These are phyloP conservation scores for Silurus aristotelis DNA, from an alignment of 2,797 vertebrate genomes.

Conservation along the genomic window DNA sequence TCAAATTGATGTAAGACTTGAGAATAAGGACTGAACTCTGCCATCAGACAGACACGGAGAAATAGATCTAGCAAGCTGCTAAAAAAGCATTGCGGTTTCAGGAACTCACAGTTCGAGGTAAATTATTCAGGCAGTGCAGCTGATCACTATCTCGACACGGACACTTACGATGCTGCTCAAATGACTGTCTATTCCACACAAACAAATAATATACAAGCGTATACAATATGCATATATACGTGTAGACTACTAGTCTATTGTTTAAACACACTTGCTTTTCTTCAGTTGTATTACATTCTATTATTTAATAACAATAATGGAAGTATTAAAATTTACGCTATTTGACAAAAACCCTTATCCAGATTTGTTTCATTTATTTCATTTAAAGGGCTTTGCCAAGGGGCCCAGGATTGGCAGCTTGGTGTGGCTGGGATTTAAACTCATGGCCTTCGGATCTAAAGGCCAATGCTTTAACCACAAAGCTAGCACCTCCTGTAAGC, in stretches of 20 bases:
- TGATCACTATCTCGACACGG: constrained; percentile 40
- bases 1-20: constrained; percentile 4
- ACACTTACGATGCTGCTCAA: constrained; percentile 12
- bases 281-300: background rate
- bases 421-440: no score
- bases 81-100: constrained; percentile 10
- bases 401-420: no score
- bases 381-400: no score
- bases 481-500: no score
- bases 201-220: background rate
- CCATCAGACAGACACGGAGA: background rate
- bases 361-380: no score
- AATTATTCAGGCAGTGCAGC: constrained; percentile 50
- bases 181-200: background rate
- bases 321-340: background rate
- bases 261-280: background rate
- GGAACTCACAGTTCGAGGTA: constrained; percentile 35
- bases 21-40: constrained; percentile 12
- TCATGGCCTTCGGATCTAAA: no score
- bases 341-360: no score
- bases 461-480: no score
- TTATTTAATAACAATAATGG: background rate
- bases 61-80: constrained; percentile 20
- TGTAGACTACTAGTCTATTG: background rate
- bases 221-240: background rate